Evolutionary conservation across 2,113 vertebrate species (phyloP), one percentile per base, ranked within the genome.

Genomic region (Melanotaenia duboulayi): DNA sequence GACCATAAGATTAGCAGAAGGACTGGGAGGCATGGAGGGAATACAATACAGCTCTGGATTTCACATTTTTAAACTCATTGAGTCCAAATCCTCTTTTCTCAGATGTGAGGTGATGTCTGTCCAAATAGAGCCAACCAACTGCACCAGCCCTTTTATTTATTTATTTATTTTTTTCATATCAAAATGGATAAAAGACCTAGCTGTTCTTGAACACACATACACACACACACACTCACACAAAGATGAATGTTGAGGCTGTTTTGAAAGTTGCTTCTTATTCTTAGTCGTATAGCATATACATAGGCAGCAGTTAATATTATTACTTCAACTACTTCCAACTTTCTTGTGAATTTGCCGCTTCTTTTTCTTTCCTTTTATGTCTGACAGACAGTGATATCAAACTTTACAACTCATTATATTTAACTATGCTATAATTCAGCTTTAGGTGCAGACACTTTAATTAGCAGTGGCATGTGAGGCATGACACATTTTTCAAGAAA

Each of bases 381-480:
- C 83, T 83, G 22, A 60, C 70, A 83, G 88, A 73, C 78, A 87
- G 81, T 65, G 74, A 76, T 87, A 70, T 86, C 79, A 85, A 89
- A 85, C 81, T 83, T 76, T 85, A 75, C 74, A 84, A 82, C 86
- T 86, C 87, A 87, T 89, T 87, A 85, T 81, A 56, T 73, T 87
- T 91, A 89, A 90, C 87, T 89, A 76, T 76, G 87, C 90, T 82
- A 87, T 91, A 91, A 91, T 85, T 91, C 87, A 85, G 82, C 75
- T 89, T 87, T 78, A 87, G 77, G 66, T 80, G 77, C 64, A 68
- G 88, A 87, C 88, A 86, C 70, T 90, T 91, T 89, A 90, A 91
- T 83, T 90, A 86, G 76, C 77, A 20, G 72, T 79, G 80, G 83
- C 81, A 89, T 83, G 50, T 76, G 88, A 91, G 79, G 77, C 83